Conservation (phyloP, 2,113 vertebrate genomes). For the Typhlomys cinereus region DNA sequence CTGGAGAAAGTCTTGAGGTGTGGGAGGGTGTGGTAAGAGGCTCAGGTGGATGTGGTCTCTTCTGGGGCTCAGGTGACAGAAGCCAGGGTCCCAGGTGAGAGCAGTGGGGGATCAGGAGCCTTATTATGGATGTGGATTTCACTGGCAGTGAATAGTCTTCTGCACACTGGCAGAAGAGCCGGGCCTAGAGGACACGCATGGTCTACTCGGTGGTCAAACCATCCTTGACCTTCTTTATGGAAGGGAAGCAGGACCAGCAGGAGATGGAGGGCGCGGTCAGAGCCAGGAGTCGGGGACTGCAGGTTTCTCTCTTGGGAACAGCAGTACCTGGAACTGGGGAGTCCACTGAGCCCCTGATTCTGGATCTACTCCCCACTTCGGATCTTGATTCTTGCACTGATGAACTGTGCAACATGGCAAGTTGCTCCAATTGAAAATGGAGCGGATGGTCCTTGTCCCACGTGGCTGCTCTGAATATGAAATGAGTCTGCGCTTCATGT, state of each 20-base stretch:
- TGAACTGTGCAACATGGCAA: not conserved
- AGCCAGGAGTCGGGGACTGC: no score
- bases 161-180: not conserved
- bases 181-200: no score
- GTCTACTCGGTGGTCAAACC: not conserved
- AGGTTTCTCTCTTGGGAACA: no score
- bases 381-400: not conserved
- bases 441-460: not conserved
- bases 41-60: not conserved
- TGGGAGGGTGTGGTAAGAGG: no score
- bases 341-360: no score
- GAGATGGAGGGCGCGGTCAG: accelerated
- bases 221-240: not conserved
- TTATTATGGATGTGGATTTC: not conserved
- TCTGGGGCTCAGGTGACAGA: not conserved
- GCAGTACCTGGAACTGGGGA: no score
- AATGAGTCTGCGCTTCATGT: not conserved
- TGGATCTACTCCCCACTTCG: not conserved
- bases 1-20: not conserved
- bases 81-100: accelerated
- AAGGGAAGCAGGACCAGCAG: not conserved
- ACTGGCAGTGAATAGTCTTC: not conserved
- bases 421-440: not conserved
- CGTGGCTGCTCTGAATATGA: not conserved
- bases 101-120: not conserved